Percentiles rank a stretch among this genome's conserved stretches.
Conservation (phyloP, 2,888 invertebrate species). For the Amorpha juglandis region DNA sequence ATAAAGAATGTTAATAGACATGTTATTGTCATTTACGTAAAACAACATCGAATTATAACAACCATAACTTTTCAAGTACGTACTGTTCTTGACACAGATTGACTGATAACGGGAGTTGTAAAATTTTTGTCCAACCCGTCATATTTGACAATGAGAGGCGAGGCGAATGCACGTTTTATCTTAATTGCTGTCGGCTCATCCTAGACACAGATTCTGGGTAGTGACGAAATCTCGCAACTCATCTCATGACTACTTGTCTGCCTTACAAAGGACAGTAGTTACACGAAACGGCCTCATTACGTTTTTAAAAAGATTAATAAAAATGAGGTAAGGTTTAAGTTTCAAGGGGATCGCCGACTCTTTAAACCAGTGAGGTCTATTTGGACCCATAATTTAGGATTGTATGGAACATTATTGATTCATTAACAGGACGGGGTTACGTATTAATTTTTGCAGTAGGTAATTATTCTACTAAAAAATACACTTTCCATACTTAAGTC, state of each 20-base stretch:
- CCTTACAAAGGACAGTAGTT: slow-evolving; percentile 31
- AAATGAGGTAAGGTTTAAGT: not conserved
- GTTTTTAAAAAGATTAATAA: slow-evolving; percentile 13
- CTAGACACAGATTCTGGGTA: slow-evolving; percentile 60
- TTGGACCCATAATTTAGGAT: too few relatives aligned
- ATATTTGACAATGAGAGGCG: slow-evolving; percentile 42
- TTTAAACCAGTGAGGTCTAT: not conserved
- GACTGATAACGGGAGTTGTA: slow-evolving; percentile 11
- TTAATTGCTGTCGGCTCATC: slow-evolving; percentile 60
- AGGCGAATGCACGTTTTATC: slow-evolving; percentile 44
- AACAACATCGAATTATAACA: slow-evolving; percentile 2
- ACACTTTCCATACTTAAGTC: too few relatives aligned
- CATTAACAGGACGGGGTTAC: too few relatives aligned
- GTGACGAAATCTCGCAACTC: slow-evolving; percentile 54
- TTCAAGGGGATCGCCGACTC: not conserved
- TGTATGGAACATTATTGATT: too few relatives aligned
- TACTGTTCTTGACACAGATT: slow-evolving; percentile 14
- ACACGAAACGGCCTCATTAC: slow-evolving; percentile 17
- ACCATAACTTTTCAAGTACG: not conserved
- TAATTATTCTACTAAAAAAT: too few relatives aligned
- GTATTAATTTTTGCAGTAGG: too few relatives aligned
- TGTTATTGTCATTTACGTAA: not conserved
- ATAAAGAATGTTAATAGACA: slow-evolving; percentile 3
- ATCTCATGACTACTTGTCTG: slow-evolving; percentile 35
- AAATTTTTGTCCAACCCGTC: slow-evolving; percentile 32